Evolutionary conservation across 2,888 invertebrate genomes (phyloP), one percentile per base, ranked within the genome.

Genomic region (Eumerus sabulonum): DNA sequence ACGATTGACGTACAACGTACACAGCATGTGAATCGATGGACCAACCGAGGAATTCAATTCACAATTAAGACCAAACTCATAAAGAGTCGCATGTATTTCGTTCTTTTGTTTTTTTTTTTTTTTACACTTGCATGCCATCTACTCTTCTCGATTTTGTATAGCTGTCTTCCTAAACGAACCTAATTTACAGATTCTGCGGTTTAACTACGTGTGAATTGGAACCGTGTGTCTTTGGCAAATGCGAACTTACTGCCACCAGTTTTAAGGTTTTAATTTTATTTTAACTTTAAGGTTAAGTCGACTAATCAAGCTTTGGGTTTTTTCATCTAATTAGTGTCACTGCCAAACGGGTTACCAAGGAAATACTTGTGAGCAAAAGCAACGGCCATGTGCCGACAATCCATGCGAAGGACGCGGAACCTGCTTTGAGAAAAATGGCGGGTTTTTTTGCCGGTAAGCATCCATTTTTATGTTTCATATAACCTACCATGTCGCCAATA

Each of bases 371-470:
- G 92, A 92, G 54, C 92, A 93, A 86, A 91, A 92, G 76, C 90
- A 92, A 56, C 90, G 91, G 45, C 93, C 94, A 0, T 95, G 95
- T 87, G 92, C 93, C 16, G 90, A 92, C 0, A 91, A 92, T 82
- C 95, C 94, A 0, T 95, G 95, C 86, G 93, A 94, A 86, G 92
- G 92, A 67, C 90, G 94, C 14, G 96, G 96, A 1, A 91, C 92
- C 16, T 96, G 96, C 85, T 89, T 92, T 11, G 93, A 93, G 84
- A 90, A 91, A 51, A 93, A 92, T 81, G 92, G 92, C 36, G 90
- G 91, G 0, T 94, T 93, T 85, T 89, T 91, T 67, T 95, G 96
- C 86, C 90, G 92, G 82, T 92, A 83, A 68, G 83, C 64, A 42
- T 11, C 27, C 13, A 5, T 14, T 50, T n/a, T 4, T 1, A 47